Evolutionary conservation across 2,113 vertebrate genomes (phyloP).

Genomic region (Chaetodon trifascialis): DNA sequence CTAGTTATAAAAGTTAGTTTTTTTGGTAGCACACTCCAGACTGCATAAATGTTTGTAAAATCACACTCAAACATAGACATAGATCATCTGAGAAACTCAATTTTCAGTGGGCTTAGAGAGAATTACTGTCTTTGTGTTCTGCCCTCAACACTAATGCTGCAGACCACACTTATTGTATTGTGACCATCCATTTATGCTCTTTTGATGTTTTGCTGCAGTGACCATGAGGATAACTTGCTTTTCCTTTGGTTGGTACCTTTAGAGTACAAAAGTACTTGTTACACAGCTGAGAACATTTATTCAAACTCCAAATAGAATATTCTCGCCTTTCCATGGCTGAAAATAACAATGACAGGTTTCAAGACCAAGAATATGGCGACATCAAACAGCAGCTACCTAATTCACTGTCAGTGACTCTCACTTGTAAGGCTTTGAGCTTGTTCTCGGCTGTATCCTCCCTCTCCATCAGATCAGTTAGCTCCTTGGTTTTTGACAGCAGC

Average conservation of each 20-base stretch:
- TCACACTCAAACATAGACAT: no score
- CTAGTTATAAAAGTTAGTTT: no score
- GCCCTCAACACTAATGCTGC: neutral
- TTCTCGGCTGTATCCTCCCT: constrained; percentile 67
- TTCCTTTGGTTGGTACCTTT: neutral
- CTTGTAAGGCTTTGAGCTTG: constrained; percentile 87
- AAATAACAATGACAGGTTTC: constrained; percentile 1
- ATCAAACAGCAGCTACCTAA: neutral
- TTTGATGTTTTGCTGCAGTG: neutral
- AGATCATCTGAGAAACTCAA: neutral
- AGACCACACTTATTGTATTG: neutral
- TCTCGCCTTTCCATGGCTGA: neutral
- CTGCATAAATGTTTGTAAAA: no score
- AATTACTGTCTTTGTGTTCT: neutral
- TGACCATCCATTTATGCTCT: neutral
- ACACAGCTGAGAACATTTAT: neutral
- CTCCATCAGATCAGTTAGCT: constrained; percentile 83
- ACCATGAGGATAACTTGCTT: neutral
- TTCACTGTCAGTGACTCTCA: constrained; percentile 67
- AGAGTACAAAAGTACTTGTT: neutral
- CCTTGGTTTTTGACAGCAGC: constrained; percentile 87
- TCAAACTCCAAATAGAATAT: neutral
- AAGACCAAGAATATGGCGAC: neutral
- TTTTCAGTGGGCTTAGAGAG: neutral
- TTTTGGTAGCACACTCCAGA: no score